Evolutionary conservation across 2,797 vertebrate species (phyloP).

Genomic region (Hemibagrus guttatus): DNA sequence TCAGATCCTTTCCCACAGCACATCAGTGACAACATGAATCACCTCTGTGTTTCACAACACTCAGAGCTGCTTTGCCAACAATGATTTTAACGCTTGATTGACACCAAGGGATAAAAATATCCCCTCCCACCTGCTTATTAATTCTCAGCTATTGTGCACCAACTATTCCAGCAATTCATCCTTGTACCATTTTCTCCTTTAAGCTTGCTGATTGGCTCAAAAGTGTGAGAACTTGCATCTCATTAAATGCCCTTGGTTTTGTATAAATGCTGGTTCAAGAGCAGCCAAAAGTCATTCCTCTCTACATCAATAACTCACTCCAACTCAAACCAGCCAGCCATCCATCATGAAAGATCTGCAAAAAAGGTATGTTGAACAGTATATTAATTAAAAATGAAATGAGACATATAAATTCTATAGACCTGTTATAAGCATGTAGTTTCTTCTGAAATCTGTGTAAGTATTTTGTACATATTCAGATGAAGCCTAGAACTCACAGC

Average conservation of each 20-base stretch:
- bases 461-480: background rate
- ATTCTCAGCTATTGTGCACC: slow-evolving; percentile 62
- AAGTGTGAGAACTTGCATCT: slow-evolving; percentile 70
- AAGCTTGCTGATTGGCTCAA: slow-evolving; percentile 70
- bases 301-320: slow-evolving; percentile 35
- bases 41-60: slow-evolving; percentile 51
- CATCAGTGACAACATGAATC: slow-evolving; percentile 57
- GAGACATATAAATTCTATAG: background rate
- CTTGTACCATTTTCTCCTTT: slow-evolving; percentile 67
- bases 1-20: slow-evolving; percentile 67
- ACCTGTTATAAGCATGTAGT: no score
- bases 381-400: background rate
- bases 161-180: slow-evolving; percentile 68
- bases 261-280: slow-evolving; percentile 56
- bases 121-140: slow-evolving; percentile 72
- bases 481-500: background rate
- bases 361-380: slow-evolving; percentile 64
- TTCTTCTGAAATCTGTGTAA: background rate
- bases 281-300: slow-evolving; percentile 5
- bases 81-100: slow-evolving; percentile 50
- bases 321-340: slow-evolving; percentile 18
- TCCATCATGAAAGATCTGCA: slow-evolving; percentile 72
- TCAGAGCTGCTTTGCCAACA: slow-evolving; percentile 40
- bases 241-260: slow-evolving; percentile 62
- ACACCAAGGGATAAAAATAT: slow-evolving; percentile 50